Conservation (phyloP, 1,140 invertebrate genomes). For the Bombyx mandarina region DNA sequence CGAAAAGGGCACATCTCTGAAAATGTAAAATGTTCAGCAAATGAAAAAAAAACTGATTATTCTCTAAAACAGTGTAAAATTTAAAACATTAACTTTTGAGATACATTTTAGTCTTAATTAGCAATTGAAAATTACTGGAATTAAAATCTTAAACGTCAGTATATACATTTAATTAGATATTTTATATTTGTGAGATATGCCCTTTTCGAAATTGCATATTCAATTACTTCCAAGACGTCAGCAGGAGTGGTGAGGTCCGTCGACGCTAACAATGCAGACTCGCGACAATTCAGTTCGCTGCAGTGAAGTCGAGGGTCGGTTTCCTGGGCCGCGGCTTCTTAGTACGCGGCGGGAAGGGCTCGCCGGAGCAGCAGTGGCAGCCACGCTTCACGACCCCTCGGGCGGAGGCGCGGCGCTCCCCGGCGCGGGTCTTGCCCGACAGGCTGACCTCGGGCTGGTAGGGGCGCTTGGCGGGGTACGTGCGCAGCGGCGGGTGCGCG, state of each 20-base stretch:
- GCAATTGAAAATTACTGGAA: no score
- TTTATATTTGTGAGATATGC: no score
- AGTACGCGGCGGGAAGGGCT: constrained; percentile 35
- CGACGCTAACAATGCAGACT: constrained; percentile 1
- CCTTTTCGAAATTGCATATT: no score
- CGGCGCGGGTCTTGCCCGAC: constrained; percentile 50
- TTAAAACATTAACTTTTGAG: no score
- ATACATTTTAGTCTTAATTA: no score
- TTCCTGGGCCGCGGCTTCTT: constrained; percentile 47
- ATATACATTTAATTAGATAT: no score
- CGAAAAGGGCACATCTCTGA: no score
- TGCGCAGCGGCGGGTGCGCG: constrained; percentile 41
- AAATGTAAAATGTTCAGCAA: no score
- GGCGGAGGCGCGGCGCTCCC: constrained; percentile 48
- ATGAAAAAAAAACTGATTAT: no score
- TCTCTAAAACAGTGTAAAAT: no score
- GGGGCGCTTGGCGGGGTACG: constrained; percentile 39
- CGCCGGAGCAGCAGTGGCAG: constrained; percentile 63
- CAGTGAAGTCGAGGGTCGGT: constrained; percentile 40
- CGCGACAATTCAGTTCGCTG: constrained; percentile 7
- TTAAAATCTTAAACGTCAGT: no score
- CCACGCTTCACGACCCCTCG: constrained; percentile 59
- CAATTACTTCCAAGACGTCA: constrained; percentile 1
- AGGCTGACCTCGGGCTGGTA: constrained; percentile 31
- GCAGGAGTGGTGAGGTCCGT: no score